Conservation (phyloP, 1,140 invertebrate genomes). For the Doryteuthis pealeii region DNA sequence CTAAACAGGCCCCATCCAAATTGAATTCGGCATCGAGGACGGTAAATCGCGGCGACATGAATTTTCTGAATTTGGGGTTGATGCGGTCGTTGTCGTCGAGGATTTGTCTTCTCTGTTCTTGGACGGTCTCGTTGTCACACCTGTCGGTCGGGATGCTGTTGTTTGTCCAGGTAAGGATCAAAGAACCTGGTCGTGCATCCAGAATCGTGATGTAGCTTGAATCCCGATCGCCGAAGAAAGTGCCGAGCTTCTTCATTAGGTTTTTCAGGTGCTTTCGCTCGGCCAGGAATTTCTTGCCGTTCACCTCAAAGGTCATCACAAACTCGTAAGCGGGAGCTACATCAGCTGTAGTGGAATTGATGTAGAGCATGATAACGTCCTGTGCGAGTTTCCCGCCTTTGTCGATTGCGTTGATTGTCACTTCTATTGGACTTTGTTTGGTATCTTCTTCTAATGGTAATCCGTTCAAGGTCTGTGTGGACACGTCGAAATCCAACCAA, state of each 20-base stretch:
- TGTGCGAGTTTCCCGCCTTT: constrained; percentile 11
- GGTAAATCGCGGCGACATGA: constrained; percentile 13
- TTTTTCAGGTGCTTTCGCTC: constrained; percentile 20
- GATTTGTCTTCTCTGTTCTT: constrained; percentile 8
- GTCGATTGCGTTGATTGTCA: constrained; percentile 24
- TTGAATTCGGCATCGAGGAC: constrained; percentile 17
- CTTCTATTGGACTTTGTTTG: background rate
- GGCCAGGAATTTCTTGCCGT: constrained; percentile 22
- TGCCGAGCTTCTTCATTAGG: constrained; percentile 17
- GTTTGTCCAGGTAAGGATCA: constrained; percentile 34
- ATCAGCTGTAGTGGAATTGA: constrained; percentile 15
- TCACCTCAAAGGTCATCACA: constrained; percentile 23
- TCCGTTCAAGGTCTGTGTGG: constrained; percentile 12
- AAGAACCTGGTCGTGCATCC: constrained; percentile 25
- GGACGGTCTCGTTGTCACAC: constrained; percentile 23
- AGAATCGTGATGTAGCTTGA: constrained; percentile 21
- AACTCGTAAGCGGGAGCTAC: constrained; percentile 24
- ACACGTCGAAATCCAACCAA: constrained; percentile 27
- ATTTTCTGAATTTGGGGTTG: constrained; percentile 13
- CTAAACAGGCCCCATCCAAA: constrained; percentile 15
- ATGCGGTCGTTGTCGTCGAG: constrained; percentile 17
- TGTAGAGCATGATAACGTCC: constrained; percentile 24
- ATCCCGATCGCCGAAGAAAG: constrained; percentile 22
- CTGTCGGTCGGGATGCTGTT: constrained; percentile 19
- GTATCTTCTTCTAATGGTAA: constrained; percentile 13